Conservation (phyloP, 92 coral and sea anemone species). For the Actinernus sp. region DNA sequence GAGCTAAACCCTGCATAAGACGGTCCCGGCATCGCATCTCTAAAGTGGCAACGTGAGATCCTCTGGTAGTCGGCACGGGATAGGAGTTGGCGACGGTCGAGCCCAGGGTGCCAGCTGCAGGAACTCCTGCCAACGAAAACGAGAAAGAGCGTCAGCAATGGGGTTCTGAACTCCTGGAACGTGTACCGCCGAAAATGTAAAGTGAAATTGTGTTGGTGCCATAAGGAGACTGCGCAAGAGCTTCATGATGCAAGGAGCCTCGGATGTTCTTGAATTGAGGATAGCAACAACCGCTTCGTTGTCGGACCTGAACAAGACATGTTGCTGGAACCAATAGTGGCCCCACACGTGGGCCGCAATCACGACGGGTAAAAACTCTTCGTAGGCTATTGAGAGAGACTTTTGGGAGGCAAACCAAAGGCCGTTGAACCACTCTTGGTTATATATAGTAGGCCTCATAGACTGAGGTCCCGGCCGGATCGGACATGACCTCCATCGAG, state of each 20-base stretch:
- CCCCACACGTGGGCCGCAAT: slow-evolving; percentile 49
- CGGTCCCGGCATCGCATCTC: slow-evolving; percentile 1
- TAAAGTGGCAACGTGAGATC: neutral
- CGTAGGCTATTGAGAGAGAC: slow-evolving; percentile 16
- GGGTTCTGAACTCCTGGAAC: slow-evolving; percentile 28
- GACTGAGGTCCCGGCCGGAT: slow-evolving; percentile 26
- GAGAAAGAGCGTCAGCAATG: slow-evolving; percentile 39
- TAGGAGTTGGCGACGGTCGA: neutral
- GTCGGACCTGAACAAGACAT: slow-evolving; percentile 29
- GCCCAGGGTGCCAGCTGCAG: slow-evolving; percentile 21
- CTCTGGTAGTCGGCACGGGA: neutral
- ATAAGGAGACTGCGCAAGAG: slow-evolving; percentile 28
- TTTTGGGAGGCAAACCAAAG: slow-evolving; percentile 1
- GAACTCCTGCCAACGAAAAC: slow-evolving; percentile 33
- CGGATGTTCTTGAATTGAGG: slow-evolving; percentile 17
- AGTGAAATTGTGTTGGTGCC: slow-evolving; percentile 12
- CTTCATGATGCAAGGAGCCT: slow-evolving; percentile 11
- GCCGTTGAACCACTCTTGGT: slow-evolving; percentile 29
- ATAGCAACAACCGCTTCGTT: slow-evolving; percentile 42
- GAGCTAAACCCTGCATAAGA: slow-evolving; percentile 21
- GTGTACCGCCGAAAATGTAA: slow-evolving; percentile 12
- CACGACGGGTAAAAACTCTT: slow-evolving; percentile 37
- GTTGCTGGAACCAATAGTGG: slow-evolving; percentile 20
- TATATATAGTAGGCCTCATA: slow-evolving; percentile 32
- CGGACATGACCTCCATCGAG: neutral